Evolutionary conservation across 1,140 invertebrate genomes (phyloP).

Genomic region (Bemisia tabaci): DNA sequence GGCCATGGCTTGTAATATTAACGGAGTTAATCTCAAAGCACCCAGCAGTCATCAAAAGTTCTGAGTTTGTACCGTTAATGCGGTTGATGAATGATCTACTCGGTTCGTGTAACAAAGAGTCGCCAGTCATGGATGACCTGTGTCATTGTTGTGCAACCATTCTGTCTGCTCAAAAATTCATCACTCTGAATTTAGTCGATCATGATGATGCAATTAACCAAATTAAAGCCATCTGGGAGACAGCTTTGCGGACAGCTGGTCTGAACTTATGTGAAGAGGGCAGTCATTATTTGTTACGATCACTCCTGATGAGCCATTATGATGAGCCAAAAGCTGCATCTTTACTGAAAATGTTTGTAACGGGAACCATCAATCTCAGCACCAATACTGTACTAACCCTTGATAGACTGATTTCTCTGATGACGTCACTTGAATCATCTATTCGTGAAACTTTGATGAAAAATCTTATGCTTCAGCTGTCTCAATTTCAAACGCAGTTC

Average conservation of each 20-base stretch:
- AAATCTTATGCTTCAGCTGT: background rate
- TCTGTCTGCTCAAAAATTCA: background rate
- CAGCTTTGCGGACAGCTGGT: background rate
- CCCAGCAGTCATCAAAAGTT: background rate
- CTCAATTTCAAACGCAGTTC: background rate
- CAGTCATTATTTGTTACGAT: background rate
- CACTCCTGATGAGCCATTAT: background rate
- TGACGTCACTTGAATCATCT: background rate
- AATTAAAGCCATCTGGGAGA: background rate
- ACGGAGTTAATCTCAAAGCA: background rate
- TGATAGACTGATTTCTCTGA: background rate
- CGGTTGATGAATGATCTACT: background rate
- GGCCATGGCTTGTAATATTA: background rate
- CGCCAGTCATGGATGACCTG: background rate
- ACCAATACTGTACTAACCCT: background rate
- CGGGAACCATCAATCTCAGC: background rate
- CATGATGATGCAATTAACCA: background rate
- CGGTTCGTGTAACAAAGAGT: background rate
- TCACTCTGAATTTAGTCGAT: background rate
- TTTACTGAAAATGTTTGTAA: background rate
- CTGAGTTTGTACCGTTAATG: background rate
- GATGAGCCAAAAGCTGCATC: background rate
- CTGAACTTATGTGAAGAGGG: background rate
- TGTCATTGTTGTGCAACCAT: background rate
- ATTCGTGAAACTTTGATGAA: background rate